A percentile compares a stretch with the other conserved stretches of the same genome.
Evolutionary conservation across 1,140 invertebrate genomes (phyloP).

Genomic region (Thaumetopoea pityocampa): DNA sequence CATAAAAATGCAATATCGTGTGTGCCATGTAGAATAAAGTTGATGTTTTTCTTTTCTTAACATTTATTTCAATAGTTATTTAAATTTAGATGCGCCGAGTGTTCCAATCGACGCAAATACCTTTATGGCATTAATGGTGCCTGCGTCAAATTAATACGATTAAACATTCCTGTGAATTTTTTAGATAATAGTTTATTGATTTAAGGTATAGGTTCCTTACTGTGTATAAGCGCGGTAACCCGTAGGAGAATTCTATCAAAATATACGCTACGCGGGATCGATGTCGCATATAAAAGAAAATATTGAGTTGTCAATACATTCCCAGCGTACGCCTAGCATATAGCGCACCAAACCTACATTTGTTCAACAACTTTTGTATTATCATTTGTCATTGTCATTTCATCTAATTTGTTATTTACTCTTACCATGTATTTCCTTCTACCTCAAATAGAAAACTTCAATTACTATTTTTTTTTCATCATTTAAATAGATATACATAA

Average conservation of each 20-base stretch:
- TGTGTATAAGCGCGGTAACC: neutral
- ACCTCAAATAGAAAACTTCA: slow-evolving; percentile 29
- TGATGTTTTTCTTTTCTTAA: too few relatives aligned
- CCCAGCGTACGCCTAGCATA: too few relatives aligned
- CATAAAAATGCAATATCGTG: too few relatives aligned
- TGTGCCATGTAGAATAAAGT: too few relatives aligned
- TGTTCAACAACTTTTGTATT: neutral
- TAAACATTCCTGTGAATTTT: slow-evolving; percentile 48
- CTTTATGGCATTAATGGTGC: slow-evolving; percentile 6
- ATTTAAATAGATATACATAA: slow-evolving; percentile 8
- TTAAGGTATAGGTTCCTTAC: slow-evolving; percentile 5
- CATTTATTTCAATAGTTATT: too few relatives aligned
- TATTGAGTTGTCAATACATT: slow-evolving; percentile 6
- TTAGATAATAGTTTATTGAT: slow-evolving; percentile 17
- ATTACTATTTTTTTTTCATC: slow-evolving; percentile 7
- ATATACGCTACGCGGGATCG: too few relatives aligned
- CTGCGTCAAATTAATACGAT: slow-evolving; percentile 7
- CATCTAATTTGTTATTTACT: slow-evolving; percentile 4
- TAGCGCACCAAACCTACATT: too few relatives aligned
- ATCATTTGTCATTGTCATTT: neutral
- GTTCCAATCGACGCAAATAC: neutral
- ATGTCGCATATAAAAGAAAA: too few relatives aligned
- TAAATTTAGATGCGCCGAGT: too few relatives aligned
- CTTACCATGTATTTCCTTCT: slow-evolving; percentile 34
- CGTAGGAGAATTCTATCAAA: too few relatives aligned